A percentile compares a stretch with the other conserved stretches of the same genome.
Evolutionary conservation across 2,888 invertebrate genomes (phyloP).

Genomic region (Cancer borealis): DNA sequence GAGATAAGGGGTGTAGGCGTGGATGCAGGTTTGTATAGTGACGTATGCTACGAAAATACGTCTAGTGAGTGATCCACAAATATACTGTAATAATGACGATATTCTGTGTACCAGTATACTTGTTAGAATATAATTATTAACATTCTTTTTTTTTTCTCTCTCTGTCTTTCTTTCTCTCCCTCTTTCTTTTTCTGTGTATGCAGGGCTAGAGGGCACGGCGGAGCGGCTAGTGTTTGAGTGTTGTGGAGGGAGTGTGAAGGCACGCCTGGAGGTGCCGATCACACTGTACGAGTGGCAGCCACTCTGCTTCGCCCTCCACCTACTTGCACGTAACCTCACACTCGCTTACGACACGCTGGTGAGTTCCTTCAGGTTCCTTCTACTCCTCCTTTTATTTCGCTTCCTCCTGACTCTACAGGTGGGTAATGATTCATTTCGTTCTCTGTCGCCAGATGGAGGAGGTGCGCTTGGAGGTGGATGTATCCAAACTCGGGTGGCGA

Average conservation of each 20-base stretch:
- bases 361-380: neutral
- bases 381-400: neutral
- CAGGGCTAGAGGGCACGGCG: neutral
- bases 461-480: neutral
- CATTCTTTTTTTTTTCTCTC: neutral
- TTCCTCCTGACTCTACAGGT: neutral
- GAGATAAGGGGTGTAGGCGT: neutral
- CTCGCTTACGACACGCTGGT: neutral
- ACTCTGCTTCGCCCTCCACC: conserved; percentile 5
- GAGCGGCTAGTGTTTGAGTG: neutral
- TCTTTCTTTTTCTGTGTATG: neutral
- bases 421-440: neutral
- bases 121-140: too few relatives aligned
- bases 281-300: conserved; percentile 42
- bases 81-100: neutral
- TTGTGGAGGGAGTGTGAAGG: neutral
- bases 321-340: neutral
- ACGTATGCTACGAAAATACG: neutral
- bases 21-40: neutral
- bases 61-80: neutral
- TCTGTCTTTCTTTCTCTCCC: neutral
- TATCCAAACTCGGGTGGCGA: conserved; percentile 12
- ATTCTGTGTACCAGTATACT: too few relatives aligned
- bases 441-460: conserved; percentile 3
- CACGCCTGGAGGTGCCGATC: neutral